phyloP scores from a whole-genome alignment of 2,888 invertebrate species.

The Orchesella flavescens region DNA sequence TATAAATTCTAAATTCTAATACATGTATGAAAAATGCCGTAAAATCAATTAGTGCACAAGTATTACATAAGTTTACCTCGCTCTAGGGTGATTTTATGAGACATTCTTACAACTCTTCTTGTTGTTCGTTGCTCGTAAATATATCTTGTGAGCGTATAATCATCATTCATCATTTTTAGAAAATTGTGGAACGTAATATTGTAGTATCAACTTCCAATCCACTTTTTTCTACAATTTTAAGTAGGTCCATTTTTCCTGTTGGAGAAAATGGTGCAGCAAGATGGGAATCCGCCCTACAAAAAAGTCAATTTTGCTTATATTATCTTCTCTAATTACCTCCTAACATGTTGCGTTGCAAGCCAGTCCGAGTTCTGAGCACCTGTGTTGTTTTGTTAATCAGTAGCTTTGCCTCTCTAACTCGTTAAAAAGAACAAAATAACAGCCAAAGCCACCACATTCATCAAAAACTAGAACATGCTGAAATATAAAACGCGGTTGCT shows the following conservation, averaged over 20 bases:
- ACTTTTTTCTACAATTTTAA: neutral
- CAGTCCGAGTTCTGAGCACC: too few relatives aligned
- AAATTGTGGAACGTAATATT: too few relatives aligned
- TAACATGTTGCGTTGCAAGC: neutral
- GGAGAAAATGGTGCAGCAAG: too few relatives aligned
- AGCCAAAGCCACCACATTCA: too few relatives aligned
- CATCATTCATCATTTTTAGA: too few relatives aligned
- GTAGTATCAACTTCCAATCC: too few relatives aligned
- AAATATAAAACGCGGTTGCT: neutral
- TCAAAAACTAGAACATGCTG: neutral
- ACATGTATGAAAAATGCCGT: conserved; percentile 4
- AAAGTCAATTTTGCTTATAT: conserved; percentile 6
- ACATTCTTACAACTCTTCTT: too few relatives aligned
- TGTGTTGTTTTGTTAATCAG: too few relatives aligned
- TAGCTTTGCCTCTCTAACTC: neutral
- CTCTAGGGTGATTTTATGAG: too few relatives aligned
- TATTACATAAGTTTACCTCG: neutral
- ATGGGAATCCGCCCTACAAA: conserved; percentile 14
- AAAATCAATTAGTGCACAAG: conserved; percentile 4
- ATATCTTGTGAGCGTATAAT: too few relatives aligned
- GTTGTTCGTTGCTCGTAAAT: too few relatives aligned
- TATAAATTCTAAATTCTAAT: conserved; percentile 16
- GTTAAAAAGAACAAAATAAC: too few relatives aligned
- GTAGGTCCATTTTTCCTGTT: neutral
- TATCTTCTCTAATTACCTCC: conserved; percentile 1